phyloP scores from a whole-genome alignment of 2,888 invertebrate species.

The Drosophila paucipuncta region DNA sequence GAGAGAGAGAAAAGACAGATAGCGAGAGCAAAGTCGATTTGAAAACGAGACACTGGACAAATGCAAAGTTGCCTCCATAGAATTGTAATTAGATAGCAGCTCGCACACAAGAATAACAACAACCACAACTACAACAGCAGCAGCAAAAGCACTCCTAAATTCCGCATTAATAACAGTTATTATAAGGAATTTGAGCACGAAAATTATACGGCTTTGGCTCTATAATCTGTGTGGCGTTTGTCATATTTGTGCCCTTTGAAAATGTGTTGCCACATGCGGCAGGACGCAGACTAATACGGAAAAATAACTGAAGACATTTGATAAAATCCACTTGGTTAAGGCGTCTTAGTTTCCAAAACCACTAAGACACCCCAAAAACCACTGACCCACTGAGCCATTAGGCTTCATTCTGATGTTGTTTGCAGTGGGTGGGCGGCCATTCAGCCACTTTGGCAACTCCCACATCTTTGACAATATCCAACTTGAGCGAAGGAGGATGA shows the following conservation, averaged over 20 bases:
- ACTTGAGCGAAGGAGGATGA: conserved; percentile 47
- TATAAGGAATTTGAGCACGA: conserved; percentile 40
- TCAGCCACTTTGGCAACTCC: conserved; percentile 31
- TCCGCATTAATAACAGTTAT: conserved; percentile 50
- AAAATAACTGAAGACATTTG: conserved; percentile 45
- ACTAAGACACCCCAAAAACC: not conserved
- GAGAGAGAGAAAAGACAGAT: not conserved
- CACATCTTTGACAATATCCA: conserved; percentile 61
- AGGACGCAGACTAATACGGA: conserved; percentile 12
- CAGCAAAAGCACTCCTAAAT: not conserved
- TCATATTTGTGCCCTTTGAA: conserved; percentile 38
- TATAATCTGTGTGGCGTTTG: conserved; percentile 44
- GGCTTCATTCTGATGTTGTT: conserved; percentile 43
- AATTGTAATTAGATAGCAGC: conserved; percentile 32
- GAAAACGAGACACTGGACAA: conserved; percentile 33
- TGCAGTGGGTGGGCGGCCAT: conserved; percentile 18
- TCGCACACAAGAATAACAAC: not conserved
- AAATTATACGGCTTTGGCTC: conserved; percentile 32
- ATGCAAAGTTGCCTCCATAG: conserved; percentile 32
- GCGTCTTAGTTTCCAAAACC: conserved; percentile 6
- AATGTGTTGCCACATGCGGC: conserved; percentile 14
- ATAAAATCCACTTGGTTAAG: conserved; percentile 66
- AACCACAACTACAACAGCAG: not conserved
- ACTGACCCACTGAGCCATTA: conserved; percentile 36
- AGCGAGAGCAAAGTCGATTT: conserved; percentile 10